These are phyloP conservation scores for Argya squamiceps DNA, from an alignment of 2,797 vertebrate genomes.

Conservation along the genomic window DNA sequence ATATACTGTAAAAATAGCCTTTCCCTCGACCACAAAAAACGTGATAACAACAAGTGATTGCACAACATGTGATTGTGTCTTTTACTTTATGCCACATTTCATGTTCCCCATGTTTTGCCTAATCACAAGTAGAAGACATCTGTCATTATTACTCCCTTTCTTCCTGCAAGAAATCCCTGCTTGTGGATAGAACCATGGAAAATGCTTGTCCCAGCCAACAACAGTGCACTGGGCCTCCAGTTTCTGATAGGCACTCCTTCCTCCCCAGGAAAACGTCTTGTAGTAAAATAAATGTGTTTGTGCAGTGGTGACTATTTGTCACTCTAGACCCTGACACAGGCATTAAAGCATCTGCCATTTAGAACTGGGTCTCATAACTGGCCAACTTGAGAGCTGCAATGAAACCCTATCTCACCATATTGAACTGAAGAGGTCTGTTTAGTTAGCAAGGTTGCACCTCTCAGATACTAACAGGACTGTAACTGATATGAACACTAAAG, in stretches of 20 bases:
- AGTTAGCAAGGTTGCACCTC: conserved; percentile 72
- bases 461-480: conserved; percentile 54
- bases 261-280: conserved; percentile 19
- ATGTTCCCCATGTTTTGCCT: neutral
- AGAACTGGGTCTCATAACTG: conserved; percentile 74
- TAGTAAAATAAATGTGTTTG: conserved; percentile 79
- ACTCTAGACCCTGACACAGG: conserved; percentile 70
- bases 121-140: neutral
- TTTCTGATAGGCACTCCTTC: conserved; percentile 35
- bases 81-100: neutral
- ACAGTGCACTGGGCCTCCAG: neutral
- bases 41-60: neutral
- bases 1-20: neutral
- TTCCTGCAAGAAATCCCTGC: neutral
- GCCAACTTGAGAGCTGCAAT: conserved; percentile 75
- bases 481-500: conserved; percentile 67
- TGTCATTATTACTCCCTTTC: neutral
- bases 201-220: conserved; percentile 5
- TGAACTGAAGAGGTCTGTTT: conserved; percentile 74
- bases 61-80: neutral
- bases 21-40: neutral
- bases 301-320: conserved; percentile 81
- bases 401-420: conserved; percentile 64
- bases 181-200: neutral
- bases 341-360: conserved; percentile 74